A percentile compares a stretch with the other conserved stretches of the same genome.
Evolutionary conservation across 2,888 invertebrate species (phyloP).

Genomic region (Gastrophysa polygoni): DNA sequence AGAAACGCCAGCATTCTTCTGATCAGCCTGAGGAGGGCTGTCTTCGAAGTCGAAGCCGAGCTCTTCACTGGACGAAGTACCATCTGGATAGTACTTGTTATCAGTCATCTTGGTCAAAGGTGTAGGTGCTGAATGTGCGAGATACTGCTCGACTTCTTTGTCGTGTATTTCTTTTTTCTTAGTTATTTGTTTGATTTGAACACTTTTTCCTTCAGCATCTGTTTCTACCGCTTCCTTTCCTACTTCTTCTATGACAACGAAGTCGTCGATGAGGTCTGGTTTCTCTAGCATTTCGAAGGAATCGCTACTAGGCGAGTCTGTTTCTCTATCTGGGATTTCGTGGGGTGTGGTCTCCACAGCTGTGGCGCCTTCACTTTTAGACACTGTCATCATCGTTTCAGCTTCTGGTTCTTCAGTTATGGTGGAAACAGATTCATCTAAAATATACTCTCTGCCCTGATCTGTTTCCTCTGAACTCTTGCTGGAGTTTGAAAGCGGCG

Average conservation of each 20-base stretch:
- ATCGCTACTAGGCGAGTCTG: conserved; percentile 79
- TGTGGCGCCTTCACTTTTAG: conserved; percentile 62
- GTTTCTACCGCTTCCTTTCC: conserved; percentile 84
- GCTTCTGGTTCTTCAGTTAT: conserved; percentile 63
- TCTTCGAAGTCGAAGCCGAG: conserved; percentile 74
- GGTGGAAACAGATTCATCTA: conserved; percentile 64
- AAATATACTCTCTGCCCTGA: conserved; percentile 67
- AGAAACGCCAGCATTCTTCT: conserved; percentile 44
- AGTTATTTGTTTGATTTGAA: conserved; percentile 62
- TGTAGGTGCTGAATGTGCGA: conserved; percentile 72
- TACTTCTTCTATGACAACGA: conserved; percentile 87
- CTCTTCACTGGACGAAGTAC: conserved; percentile 66
- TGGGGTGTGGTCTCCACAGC: conserved; percentile 66
- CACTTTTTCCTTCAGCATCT: conserved; percentile 82
- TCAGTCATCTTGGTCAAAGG: conserved; percentile 62
- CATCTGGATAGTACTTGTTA: conserved; percentile 60
- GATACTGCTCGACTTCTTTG: conserved; percentile 73
- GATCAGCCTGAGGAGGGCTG: conserved; percentile 61
- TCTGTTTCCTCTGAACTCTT: conserved; percentile 70
- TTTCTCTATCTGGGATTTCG: conserved; percentile 56
- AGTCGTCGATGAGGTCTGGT: conserved; percentile 85
- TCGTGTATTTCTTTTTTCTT: conserved; percentile 66
- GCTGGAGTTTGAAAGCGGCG: conserved; percentile 68
- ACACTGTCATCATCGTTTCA: conserved; percentile 55
- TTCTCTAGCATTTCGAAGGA: conserved; percentile 89